Percentiles rank a stretch among this genome's conserved stretches.
Conservation (phyloP, 2,113 vertebrate species). For the Eclectus roratus region DNA sequence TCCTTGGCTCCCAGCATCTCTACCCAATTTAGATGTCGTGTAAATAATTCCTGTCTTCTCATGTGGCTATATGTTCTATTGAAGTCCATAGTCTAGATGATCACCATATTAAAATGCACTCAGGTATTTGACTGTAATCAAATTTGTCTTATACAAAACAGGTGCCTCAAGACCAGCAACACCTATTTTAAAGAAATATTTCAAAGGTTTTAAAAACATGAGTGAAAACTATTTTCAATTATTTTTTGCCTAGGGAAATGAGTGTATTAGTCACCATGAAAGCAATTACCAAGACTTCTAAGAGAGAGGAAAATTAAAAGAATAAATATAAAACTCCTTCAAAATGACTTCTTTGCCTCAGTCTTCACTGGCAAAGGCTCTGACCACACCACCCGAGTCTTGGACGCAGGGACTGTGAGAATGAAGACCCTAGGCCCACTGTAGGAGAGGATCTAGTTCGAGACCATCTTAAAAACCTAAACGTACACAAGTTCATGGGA, state of each 20-base stretch:
- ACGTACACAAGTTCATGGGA: too few relatives aligned
- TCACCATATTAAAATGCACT: background rate
- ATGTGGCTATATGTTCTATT: background rate
- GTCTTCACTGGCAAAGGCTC: too few relatives aligned
- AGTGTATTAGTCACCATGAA: constrained; percentile 1
- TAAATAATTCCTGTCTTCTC: background rate
- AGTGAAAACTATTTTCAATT: constrained; percentile 9
- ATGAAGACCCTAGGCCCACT: too few relatives aligned
- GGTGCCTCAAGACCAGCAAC: background rate
- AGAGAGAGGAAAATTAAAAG: constrained; percentile 38
- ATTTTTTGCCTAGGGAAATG: constrained; percentile 31
- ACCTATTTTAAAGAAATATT: background rate
- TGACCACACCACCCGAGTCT: too few relatives aligned
- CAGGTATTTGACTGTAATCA: background rate
- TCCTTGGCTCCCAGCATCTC: background rate
- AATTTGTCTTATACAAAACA: background rate
- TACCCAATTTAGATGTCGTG: rapidly evolving
- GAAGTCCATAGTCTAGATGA: background rate
- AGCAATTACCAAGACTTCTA: constrained; percentile 29
- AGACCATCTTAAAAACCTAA: too few relatives aligned
- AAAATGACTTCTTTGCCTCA: background rate
- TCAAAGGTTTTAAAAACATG: background rate
- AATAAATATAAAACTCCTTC: constrained; percentile 14
- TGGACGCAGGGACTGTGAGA: too few relatives aligned
- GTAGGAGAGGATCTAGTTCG: too few relatives aligned